Conservation (phyloP, 1,140 invertebrate genomes). For the Heliconius himera region DNA sequence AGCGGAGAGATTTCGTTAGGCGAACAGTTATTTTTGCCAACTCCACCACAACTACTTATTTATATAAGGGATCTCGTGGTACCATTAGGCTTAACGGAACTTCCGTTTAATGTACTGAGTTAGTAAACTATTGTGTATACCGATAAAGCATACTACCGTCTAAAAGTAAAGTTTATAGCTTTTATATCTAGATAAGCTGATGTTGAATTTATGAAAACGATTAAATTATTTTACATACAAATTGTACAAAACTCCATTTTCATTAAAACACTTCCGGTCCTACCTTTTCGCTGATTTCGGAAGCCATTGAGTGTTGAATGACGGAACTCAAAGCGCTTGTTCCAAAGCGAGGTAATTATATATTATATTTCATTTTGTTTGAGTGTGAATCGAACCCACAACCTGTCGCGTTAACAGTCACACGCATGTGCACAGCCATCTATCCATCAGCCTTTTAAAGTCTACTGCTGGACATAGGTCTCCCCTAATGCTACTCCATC, state of each 20-base stretch:
- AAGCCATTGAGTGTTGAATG: too few relatives aligned
- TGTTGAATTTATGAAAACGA: background rate
- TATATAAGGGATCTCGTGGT: slow-evolving; percentile 38
- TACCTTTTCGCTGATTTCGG: too few relatives aligned
- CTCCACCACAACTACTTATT: slow-evolving; percentile 37
- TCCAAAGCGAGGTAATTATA: too few relatives aligned
- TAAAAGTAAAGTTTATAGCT: slow-evolving; percentile 13
- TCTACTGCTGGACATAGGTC: too few relatives aligned
- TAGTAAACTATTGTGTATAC: slow-evolving; percentile 20
- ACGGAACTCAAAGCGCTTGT: too few relatives aligned
- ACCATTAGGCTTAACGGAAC: slow-evolving; percentile 35
- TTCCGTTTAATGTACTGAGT: slow-evolving; percentile 26
- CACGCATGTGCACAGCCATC: too few relatives aligned
- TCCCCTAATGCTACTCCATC: too few relatives aligned
- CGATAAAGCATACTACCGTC: background rate
- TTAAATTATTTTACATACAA: background rate
- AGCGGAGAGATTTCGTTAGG: slow-evolving; percentile 49
- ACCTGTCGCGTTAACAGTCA: too few relatives aligned
- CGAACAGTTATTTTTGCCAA: slow-evolving; percentile 48
- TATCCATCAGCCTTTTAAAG: too few relatives aligned
- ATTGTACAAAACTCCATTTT: background rate
- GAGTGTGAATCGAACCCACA: too few relatives aligned
- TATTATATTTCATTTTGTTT: too few relatives aligned
- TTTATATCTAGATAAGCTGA: background rate
- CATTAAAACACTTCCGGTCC: too few relatives aligned